Evolutionary conservation across 2,113 vertebrate species (phyloP).

Genomic region (Rhinolophus sinicus): DNA sequence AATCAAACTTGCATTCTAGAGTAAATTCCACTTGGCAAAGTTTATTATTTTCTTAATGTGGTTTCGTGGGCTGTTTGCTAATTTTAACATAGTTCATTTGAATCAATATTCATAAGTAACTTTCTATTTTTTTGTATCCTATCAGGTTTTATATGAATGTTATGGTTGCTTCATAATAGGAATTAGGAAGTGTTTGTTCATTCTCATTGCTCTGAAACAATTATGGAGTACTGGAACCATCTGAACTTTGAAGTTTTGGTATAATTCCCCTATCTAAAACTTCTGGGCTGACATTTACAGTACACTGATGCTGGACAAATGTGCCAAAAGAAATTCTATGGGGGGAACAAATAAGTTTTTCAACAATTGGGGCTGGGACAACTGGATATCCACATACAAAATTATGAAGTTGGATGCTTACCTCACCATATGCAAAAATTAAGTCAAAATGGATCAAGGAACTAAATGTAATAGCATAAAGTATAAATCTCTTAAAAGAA

Average conservation of each 20-base stretch:
- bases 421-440: neutral
- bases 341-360: neutral
- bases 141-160: neutral
- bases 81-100: neutral
- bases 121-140: neutral
- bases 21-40: neutral
- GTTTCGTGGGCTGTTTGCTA: neutral
- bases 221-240: neutral
- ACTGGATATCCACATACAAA: neutral
- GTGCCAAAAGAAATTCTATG: neutral
- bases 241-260: neutral
- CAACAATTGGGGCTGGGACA: neutral
- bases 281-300: neutral
- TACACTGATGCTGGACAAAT: neutral
- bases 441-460: neutral
- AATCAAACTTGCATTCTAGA: neutral
- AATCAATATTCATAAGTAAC: neutral
- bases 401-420: neutral
- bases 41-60: neutral
- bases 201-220: neutral
- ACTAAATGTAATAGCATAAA: neutral
- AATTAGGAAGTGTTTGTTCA: neutral
- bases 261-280: neutral
- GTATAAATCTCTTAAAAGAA: neutral
- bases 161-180: neutral